Evolutionary conservation across 2,113 vertebrate species (phyloP).

Genomic region (Lepus europaeus): DNA sequence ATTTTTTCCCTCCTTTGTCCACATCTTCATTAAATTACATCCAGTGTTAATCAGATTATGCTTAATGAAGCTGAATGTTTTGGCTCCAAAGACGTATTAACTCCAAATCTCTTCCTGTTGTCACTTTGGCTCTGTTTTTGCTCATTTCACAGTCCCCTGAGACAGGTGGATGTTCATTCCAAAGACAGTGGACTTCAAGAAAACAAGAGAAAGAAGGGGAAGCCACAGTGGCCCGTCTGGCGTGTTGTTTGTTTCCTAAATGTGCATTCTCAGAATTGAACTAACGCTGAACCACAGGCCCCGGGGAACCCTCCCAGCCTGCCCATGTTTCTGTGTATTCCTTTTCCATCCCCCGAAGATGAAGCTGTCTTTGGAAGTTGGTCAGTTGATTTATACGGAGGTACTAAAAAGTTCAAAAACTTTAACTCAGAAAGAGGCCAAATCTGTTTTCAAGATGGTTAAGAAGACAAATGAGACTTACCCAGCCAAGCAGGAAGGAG

Average conservation of each 20-base stretch:
- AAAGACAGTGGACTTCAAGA: slow-evolving; percentile 6
- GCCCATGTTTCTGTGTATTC: neutral
- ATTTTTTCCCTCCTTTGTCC: neutral
- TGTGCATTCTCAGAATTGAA: slow-evolving; percentile 51
- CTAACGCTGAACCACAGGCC: neutral
- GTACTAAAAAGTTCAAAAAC: neutral
- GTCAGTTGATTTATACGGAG: neutral
- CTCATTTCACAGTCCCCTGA: slow-evolving; percentile 18
- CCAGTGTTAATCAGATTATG: slow-evolving; percentile 12
- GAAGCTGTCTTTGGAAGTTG: neutral
- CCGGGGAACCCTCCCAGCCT: neutral
- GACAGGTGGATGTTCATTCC: slow-evolving; percentile 20
- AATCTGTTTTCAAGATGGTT: slow-evolving; percentile 24
- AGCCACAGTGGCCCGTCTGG: slow-evolving; percentile 12
- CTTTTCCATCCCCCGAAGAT: neutral
- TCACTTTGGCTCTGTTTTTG: slow-evolving; percentile 45
- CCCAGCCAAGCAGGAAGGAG: neutral
- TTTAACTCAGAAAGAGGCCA: neutral
- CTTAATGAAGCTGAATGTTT: slow-evolving; percentile 46
- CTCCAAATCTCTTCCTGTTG: slow-evolving; percentile 4
- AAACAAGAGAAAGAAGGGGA: neutral
- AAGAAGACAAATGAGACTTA: slow-evolving; percentile 26
- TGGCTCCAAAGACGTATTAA: slow-evolving; percentile 26
- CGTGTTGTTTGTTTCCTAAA: slow-evolving; percentile 55
- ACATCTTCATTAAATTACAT: slow-evolving; percentile 15